A percentile compares a stretch with the other conserved stretches of the same genome.
phyloP scores from a whole-genome alignment of 64 coral and sea anemone species.

The Montipora sp. region DNA sequence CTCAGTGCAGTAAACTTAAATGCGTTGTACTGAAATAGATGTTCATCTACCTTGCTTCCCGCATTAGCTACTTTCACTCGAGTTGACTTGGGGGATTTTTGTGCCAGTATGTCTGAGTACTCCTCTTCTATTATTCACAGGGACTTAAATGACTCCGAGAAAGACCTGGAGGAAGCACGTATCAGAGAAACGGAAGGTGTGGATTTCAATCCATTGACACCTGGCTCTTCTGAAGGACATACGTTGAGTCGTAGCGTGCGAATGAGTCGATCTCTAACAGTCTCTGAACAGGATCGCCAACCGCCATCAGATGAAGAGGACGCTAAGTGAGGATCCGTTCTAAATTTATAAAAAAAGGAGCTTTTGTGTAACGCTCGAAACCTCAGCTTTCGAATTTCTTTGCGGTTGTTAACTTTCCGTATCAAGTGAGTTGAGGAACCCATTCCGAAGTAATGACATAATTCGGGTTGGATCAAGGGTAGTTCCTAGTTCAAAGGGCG shows the following conservation, averaged over 20 bases:
- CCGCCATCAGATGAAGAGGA: slow-evolving; percentile 35
- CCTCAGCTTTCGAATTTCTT: too few species aligned
- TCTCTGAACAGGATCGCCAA: not conserved
- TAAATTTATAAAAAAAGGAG: too few species aligned
- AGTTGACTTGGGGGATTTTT: not conserved
- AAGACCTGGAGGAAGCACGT: slow-evolving; percentile 19
- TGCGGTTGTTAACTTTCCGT: not conserved
- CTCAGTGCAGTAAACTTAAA: too few species aligned
- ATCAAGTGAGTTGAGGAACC: too few species aligned
- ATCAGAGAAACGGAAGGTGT: slow-evolving; percentile 21
- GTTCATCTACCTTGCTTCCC: too few species aligned
- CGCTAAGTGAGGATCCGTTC: not conserved
- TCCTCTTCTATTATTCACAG: not conserved
- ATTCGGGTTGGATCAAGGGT: too few species aligned
- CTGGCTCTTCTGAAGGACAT: slow-evolving; percentile 8
- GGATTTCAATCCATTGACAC: slow-evolving; percentile 28
- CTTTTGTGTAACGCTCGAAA: too few species aligned
- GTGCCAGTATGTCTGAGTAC: not conserved
- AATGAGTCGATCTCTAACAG: slow-evolving; percentile 42
- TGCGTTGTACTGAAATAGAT: too few species aligned
- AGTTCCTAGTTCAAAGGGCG: too few species aligned
- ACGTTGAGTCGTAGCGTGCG: slow-evolving; percentile 29
- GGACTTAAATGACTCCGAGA: not conserved
- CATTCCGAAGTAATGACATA: too few species aligned
- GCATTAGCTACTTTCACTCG: not conserved